Evolutionary conservation across 2,113 vertebrate species (phyloP).

Genomic region (Apistogramma diplotaenia): DNA sequence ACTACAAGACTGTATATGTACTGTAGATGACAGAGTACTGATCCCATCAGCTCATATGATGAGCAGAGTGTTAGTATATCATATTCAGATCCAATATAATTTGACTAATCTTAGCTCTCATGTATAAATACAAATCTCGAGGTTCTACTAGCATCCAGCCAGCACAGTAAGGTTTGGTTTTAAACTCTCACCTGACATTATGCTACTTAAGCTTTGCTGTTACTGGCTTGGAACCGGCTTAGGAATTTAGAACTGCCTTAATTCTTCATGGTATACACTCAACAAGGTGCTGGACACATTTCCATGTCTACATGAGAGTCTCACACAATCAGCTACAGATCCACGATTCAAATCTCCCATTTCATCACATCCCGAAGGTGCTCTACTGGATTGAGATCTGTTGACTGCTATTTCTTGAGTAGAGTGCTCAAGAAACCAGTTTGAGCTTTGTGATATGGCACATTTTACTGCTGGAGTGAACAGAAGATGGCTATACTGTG

Average conservation of each 20-base stretch:
- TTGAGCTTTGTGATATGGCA: background rate
- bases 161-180: background rate
- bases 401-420: background rate
- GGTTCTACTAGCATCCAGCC: background rate
- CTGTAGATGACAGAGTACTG: background rate
- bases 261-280: background rate
- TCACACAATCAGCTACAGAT: background rate
- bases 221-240: background rate
- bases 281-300: background rate
- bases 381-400: background rate
- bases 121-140: background rate
- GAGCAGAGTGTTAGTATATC: background rate
- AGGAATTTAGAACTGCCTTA: background rate
- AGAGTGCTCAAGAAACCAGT: background rate
- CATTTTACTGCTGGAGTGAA: background rate
- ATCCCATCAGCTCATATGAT: background rate
- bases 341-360: no score
- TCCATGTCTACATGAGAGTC: background rate
- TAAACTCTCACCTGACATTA: background rate
- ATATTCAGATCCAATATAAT: background rate
- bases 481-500: background rate
- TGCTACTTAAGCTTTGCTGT: background rate
- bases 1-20: background rate
- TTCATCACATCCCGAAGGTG: background rate
- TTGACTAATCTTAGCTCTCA: background rate